These are phyloP conservation scores for Hydraecia micacea DNA, from an alignment of 2,888 invertebrate species.

Conservation along the genomic window DNA sequence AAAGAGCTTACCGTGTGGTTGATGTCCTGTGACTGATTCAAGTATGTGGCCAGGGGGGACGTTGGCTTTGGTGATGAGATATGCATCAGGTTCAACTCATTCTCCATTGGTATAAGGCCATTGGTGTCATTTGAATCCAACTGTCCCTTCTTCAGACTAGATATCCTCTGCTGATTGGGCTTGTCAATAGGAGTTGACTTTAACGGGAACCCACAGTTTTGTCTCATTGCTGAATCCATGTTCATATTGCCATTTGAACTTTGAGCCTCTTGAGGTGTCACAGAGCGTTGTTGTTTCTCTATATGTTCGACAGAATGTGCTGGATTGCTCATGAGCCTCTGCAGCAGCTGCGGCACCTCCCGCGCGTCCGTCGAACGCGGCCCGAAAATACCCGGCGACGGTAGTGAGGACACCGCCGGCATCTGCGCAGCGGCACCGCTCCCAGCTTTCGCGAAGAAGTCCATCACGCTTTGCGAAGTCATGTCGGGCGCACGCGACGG, in stretches of 20 bases:
- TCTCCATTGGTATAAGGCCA: conserved; percentile 86
- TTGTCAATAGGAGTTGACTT: conserved; percentile 87
- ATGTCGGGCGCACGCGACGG: conserved; percentile 92
- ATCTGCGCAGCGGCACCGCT: conserved; percentile 89
- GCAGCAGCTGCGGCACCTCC: conserved; percentile 92
- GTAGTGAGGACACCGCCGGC: conserved; percentile 88
- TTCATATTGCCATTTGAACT: conserved; percentile 82
- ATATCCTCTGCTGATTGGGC: conserved; percentile 82
- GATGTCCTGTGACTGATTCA: conserved; percentile 88
- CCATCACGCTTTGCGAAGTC: conserved; percentile 96
- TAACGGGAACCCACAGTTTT: conserved; percentile 81
- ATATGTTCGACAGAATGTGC: conserved; percentile 96
- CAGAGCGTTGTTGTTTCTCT: conserved; percentile 95
- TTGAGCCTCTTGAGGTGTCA: conserved; percentile 92
- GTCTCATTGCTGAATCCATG: conserved; percentile 78
- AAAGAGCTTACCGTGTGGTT: conserved; percentile 79
- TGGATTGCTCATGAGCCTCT: conserved; percentile 95
- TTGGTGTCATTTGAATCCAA: conserved; percentile 81
- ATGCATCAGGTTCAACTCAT: conserved; percentile 89
- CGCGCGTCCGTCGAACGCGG: conserved; percentile 87
- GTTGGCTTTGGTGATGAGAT: conserved; percentile 89
- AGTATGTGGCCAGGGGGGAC: conserved; percentile 90
- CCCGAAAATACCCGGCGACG: conserved; percentile 87
- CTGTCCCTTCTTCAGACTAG: conserved; percentile 78
- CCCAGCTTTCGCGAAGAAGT: conserved; percentile 95